Evolutionary conservation across 2,888 invertebrate species (phyloP), one percentile per base, ranked within the genome.

Genomic region (Anodontia alba): DNA sequence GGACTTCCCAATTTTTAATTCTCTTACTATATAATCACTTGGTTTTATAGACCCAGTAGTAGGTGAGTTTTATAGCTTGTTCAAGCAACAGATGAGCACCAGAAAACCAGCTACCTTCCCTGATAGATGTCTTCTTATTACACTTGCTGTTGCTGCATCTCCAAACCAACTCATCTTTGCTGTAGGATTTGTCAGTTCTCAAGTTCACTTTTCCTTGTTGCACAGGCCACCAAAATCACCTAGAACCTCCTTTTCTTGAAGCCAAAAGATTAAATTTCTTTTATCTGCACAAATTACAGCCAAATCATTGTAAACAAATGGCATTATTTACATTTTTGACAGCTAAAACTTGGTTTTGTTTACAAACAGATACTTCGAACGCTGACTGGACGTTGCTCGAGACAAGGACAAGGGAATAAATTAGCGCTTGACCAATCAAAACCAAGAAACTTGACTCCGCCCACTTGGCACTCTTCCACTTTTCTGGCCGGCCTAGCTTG

Each of bases 21-120:
- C 57, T 57, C 26, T 57, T 29, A 29, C 23, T 5, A 57, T 17
- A 29, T 17, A 57, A 26, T 57, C 57, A 29, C 7, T 8, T 26
- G 8, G 23, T 5, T 67, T 67, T 42, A 31, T 66, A 51, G 0
- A 75, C 71, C 54, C 74, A 75, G 23, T 57, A 71, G 51, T 71
- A 75, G 20, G 75, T 66, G 15, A 80, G 38, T 54, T 70, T 54
- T 17, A 79, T 12, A 17, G n/a, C 43, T 38, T 79, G 51, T 49
- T 69, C 67, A 17, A 79, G 29, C 8, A 46, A 36, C 20, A 74
- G 49, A 49, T 79, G 68, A 0, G 74, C 15, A 5, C 54, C 23
- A 12, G 33, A 29, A 75, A 80, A 75, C 71, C 71, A 75, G 46
- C 33, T 71, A 46, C 67, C 51, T 54, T 51, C 26, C 26, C 75